Percentiles rank a stretch among this genome's conserved stretches.
Evolutionary conservation across 1,140 invertebrate genomes (phyloP).

Genomic region (Drosophila erecta): DNA sequence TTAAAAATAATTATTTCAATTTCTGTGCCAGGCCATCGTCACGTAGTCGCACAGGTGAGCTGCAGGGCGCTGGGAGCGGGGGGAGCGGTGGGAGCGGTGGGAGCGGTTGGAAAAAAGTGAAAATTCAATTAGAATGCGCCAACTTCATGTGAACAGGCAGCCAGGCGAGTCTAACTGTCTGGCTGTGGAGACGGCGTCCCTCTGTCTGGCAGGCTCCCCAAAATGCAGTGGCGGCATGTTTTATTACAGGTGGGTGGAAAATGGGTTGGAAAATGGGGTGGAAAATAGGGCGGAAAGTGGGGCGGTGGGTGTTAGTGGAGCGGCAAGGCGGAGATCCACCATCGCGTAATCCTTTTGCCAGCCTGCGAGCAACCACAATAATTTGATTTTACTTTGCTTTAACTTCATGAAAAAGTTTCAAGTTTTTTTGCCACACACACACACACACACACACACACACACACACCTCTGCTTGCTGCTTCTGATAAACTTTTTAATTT

Average conservation of each 20-base stretch:
- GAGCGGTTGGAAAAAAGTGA: conserved; percentile 64
- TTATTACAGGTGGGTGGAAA: conserved; percentile 55
- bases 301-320: neutral
- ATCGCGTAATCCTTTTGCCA: conserved; percentile 78
- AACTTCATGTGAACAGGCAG: conserved; percentile 74
- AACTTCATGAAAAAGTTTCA: conserved; percentile 82
- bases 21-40: conserved; percentile 72
- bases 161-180: conserved; percentile 73
- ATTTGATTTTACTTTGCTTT: conserved; percentile 84
- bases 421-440: conserved; percentile 65
- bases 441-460: conserved; percentile 25
- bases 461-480: conserved; percentile 34
- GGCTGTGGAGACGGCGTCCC: conserved; percentile 39
- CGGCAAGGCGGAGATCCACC: conserved; percentile 9
- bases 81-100: neutral
- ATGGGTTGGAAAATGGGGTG: neutral
- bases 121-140: conserved; percentile 81
- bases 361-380: conserved; percentile 77
- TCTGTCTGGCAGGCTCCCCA: conserved; percentile 46
- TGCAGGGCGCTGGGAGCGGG: neutral
- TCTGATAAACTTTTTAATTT: conserved; percentile 82
- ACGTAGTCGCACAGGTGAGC: conserved; percentile 63
- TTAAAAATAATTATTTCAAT: conserved; percentile 84
- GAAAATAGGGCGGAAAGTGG: conserved; percentile 10
- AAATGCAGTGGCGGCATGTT: conserved; percentile 71